phyloP scores from a whole-genome alignment of 2,797 vertebrate species.

The Clarias pachynema region DNA sequence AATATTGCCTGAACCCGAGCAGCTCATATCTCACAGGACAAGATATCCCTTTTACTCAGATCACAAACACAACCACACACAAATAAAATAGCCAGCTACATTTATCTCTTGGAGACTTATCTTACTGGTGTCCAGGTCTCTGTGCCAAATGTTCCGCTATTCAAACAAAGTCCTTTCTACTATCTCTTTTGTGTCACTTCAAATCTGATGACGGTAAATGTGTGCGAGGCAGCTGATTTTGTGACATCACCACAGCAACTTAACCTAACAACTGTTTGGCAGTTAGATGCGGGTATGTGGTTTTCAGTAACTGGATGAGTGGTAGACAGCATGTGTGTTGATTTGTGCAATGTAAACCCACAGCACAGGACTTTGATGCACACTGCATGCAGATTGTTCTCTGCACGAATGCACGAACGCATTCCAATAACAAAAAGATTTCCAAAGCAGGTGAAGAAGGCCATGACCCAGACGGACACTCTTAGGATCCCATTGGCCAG shows the following conservation, averaged over 20 bases:
- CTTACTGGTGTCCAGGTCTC: background rate
- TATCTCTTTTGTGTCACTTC: background rate
- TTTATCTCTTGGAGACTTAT: background rate
- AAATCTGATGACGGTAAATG: background rate
- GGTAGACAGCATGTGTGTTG: background rate
- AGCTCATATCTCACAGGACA: background rate
- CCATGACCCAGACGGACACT: constrained; percentile 87
- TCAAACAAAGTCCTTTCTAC: background rate
- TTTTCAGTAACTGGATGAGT: background rate
- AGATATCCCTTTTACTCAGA: background rate
- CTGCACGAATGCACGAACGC: constrained; percentile 83
- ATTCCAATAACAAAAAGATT: constrained; percentile 87
- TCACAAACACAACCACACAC: background rate
- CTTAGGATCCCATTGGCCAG: constrained; percentile 82
- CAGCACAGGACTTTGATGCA: constrained; percentile 89
- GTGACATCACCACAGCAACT: background rate
- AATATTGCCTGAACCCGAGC: background rate
- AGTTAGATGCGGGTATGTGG: background rate
- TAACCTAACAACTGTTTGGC: background rate
- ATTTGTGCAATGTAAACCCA: constrained; percentile 70
- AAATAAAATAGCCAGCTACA: background rate
- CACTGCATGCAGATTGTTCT: constrained; percentile 81
- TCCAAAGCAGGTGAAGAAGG: constrained; percentile 84
- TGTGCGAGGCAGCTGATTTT: background rate
- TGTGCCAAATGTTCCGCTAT: background rate